Base-by-base conservation (phyloP, 2,797 vertebrate genomes). In the Eupleurogrammus muticus region DNA sequence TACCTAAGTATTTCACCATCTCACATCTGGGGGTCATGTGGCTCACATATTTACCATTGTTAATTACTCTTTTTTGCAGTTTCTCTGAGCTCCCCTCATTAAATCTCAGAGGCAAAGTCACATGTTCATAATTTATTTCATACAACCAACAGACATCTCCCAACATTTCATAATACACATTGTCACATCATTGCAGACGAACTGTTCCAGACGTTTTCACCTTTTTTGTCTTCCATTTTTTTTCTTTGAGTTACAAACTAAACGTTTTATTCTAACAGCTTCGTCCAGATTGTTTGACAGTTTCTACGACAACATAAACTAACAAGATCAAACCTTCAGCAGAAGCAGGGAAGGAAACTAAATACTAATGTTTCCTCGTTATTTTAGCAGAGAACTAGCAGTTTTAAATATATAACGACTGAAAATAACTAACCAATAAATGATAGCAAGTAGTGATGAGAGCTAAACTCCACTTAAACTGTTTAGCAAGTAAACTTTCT, bases 71-170 rank as follows among this genome's bases (percentile, higher is more conserved):
- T 28, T 28, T 28, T 28, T n/a, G n/a, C n/a, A n/a, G 28, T 28
- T 28, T 28, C n/a, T n/a, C n/a, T n/a, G 6, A 28, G 13, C 13
- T 5, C 13, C 5, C 38, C 13, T 42, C 13, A 42, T 17, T 42
- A 42, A 40, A 42, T 40, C 38, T 40, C 38, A 40, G 38, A 40
- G 5, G 38, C 16, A 20, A 13, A 52, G 35, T 23, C 70, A 64
- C 8, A 72, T 20, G 13, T 2, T 34, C 36, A 80, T 65, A 42
- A 67, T 80, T 80, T 71, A 80, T 58, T 75, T 68, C 52, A 55
- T 0, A 5, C 51, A 50, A 44, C 5, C 55, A 12, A 60, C 51
- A 72, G 52, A 54, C 61, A 59, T 1, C 32, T 49, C 42, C 50
- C 40, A 44, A 56, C 38, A 46, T 57, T n/a, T 67, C 40, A 66